Percentiles rank a stretch among this genome's conserved stretches.
Evolutionary conservation across 2,113 vertebrate genomes (phyloP).

Genomic region (Dinomys branickii): DNA sequence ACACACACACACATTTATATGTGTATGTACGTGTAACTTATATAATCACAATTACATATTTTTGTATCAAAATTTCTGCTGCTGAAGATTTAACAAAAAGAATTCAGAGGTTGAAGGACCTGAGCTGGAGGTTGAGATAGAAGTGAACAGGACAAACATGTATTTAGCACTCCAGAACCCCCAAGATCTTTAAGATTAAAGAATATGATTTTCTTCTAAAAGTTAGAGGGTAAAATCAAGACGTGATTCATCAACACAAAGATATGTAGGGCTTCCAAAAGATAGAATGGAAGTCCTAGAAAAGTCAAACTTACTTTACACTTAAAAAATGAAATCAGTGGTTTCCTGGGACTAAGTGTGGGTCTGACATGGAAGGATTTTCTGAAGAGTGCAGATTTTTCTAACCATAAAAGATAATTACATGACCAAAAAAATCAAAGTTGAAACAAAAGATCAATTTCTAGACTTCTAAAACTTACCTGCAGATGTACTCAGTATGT

Average conservation of each 20-base stretch:
- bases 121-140: neutral
- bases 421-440: neutral
- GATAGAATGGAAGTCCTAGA: neutral
- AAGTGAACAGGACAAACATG: fast-evolving
- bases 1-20: neutral
- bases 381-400: neutral
- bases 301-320: neutral
- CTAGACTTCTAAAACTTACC: neutral
- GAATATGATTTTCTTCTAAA: neutral
- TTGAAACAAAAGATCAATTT: neutral
- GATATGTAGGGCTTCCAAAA: neutral
- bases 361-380: neutral
- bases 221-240: neutral
- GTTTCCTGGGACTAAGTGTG: neutral
- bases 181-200: neutral
- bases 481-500: neutral
- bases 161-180: neutral
- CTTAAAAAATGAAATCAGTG: neutral
- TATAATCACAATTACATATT: neutral
- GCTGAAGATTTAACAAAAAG: neutral
- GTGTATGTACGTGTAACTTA: neutral
- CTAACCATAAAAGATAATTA: neutral
- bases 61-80: neutral
- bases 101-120: too few species aligned
- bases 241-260: neutral